Evolutionary conservation across 2,113 vertebrate genomes (phyloP), one percentile per base, ranked within the genome.

Genomic region (Nycticorax nycticorax): DNA sequence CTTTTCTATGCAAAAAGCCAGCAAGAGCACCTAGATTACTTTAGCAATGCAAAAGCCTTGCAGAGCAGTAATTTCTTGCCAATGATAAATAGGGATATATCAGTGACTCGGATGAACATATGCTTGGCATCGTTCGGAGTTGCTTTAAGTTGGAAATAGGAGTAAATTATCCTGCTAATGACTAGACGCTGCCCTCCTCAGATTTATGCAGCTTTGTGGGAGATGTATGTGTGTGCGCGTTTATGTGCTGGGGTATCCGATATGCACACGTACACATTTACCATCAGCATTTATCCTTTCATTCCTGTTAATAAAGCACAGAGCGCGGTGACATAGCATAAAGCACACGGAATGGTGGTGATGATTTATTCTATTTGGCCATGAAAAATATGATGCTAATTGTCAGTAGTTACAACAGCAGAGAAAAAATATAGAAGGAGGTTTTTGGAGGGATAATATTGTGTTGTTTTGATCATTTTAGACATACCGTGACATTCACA

Each of bases 111-210:
- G 68, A 62, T 60, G 93, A 93, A 75, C 86, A 92, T 94, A 67
- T 92, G 94, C 84, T 93, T 87, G 89, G 86, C 86, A 81, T 94
- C 84, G 43, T 71, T 85, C 35, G 84, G 93, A 64, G 73, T 56
- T 96, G 91, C 47, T 95, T 95, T 56, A 81, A 91, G 56, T 94
- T 94, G 79, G 60, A 91, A 95, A 92, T 59, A 72, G 80, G 43
- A 91, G 73, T 96, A 91, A 97, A 96, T 95, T 89, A 91, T 72
- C 84, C 64, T 56, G 26, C 71, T 94, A 85, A 92, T 91, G 86
- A 81, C 89, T 81, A 22, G 76, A 81, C 68, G 47, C 59, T 6
- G 68, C 86, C 76, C 93, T 92, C 26, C 3, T 84, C 55, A 89
- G 86, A 84, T 63, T 90, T 83, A 85, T 86, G 67, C 82, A 85